Conservation (phyloP, 2,888 invertebrate species). For the Resseliella maxima region DNA sequence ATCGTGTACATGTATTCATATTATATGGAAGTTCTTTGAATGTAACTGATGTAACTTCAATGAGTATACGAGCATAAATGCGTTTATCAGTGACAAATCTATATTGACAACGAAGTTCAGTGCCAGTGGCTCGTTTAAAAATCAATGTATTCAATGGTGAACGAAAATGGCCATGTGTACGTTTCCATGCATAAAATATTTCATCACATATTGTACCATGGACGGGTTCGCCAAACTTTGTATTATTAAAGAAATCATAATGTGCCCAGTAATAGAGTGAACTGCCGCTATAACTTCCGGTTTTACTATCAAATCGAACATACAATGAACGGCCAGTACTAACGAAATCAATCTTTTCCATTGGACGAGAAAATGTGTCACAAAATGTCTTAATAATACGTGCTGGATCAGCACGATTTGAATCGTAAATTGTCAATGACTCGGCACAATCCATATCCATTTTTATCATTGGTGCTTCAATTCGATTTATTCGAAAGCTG, state of each 20-base stretch:
- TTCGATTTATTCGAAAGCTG: slow-evolving; percentile 88
- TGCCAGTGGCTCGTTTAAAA: slow-evolving; percentile 81
- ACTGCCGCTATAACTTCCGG: slow-evolving; percentile 93
- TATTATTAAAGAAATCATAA: slow-evolving; percentile 93
- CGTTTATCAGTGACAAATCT: slow-evolving; percentile 86
- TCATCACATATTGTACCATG: slow-evolving; percentile 87
- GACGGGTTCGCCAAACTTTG: slow-evolving; percentile 85
- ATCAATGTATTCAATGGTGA: slow-evolving; percentile 89
- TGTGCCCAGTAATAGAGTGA: slow-evolving; percentile 95
- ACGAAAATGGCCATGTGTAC: slow-evolving; percentile 78
- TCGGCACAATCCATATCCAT: slow-evolving; percentile 92
- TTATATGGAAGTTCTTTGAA: slow-evolving; percentile 87
- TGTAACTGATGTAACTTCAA: slow-evolving; percentile 81
- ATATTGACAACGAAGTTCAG: slow-evolving; percentile 84
- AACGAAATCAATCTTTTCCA: slow-evolving; percentile 93
- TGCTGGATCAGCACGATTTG: slow-evolving; percentile 88
- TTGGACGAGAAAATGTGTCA: slow-evolving; percentile 91
- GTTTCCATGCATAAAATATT: slow-evolving; percentile 86
- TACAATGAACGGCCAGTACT: slow-evolving; percentile 88
- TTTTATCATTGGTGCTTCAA: slow-evolving; percentile 86
- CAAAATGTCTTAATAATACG: slow-evolving; percentile 94
- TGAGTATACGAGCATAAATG: slow-evolving; percentile 82
- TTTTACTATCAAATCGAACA: slow-evolving; percentile 90
- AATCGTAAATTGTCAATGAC: slow-evolving; percentile 89
- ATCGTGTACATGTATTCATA: slow-evolving; percentile 83